Evolutionary conservation across 92 coral and sea anemone species (phyloP), one percentile per base, ranked within the genome.

Genomic region (Zoanthus solanderi): DNA sequence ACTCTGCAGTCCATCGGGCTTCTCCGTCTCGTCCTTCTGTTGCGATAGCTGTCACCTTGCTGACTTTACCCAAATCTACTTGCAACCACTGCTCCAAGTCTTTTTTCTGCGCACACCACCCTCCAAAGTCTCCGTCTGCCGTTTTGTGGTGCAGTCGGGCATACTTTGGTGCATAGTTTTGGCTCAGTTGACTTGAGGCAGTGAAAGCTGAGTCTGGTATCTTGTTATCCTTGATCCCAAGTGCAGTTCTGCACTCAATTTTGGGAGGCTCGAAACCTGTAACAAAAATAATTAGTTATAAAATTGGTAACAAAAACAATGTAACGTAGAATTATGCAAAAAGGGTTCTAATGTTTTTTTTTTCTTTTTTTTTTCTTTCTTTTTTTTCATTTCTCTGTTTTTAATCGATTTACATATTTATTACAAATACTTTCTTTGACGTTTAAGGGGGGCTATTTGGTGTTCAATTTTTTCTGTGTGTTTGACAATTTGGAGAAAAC

Each of bases 21-120:
- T 78, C 84, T 0, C 71, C 84, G 14, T 78, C 71, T 78, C 84
- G 28, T 8, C 84, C 84, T 32, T 78, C 71, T 1, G 84, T 78
- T 7, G 84, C 84, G 23, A 78, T 78, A 9, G 72, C 84, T 57
- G 84, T 37, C 14, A 78, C 61, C 28, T 78, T 78, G 63, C 71
- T 57, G 69, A 78, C 29, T 17, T 78, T 78, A 2, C 84, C 84
- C 71, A 78, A 68, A 17, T 78, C 84, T 8, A 78, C 63, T 45
- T 78, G 84, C 29, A 78, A 65, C 84, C 84, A 78, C 44, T 78
- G 84, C 37, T 78, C 84, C 5, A 78, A 3, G 28, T 78, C 84
- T 5, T 42, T 44, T 18, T 58, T 78, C 8, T 57, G 84, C 68
- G 84, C 68, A 56, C 84, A 78, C 84, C 84, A 78, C 3, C 84